These are phyloP conservation scores for Caerostris extrusa DNA, from an alignment of 1,140 invertebrate genomes.

Conservation along the genomic window DNA sequence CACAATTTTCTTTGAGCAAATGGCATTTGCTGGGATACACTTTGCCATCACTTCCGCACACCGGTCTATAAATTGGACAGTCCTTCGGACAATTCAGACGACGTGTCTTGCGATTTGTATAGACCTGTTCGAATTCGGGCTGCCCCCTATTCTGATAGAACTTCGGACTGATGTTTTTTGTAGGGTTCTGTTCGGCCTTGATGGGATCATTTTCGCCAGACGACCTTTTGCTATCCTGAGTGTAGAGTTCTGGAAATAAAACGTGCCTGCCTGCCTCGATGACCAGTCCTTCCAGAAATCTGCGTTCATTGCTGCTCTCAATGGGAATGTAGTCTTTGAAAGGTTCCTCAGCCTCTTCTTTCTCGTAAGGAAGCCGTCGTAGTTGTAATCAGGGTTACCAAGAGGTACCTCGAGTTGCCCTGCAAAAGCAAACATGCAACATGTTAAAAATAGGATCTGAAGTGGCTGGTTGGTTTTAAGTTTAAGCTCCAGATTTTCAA, in stretches of 20 bases:
- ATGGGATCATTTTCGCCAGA: neutral
- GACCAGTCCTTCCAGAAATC: conserved; percentile 50
- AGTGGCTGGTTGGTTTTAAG: neutral
- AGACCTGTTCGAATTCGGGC: conserved; percentile 47
- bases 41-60: conserved; percentile 92
- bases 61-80: conserved; percentile 85
- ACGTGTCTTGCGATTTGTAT: conserved; percentile 1
- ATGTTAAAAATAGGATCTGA: neutral
- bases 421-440: neutral
- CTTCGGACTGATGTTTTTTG: neutral
- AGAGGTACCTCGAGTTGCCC: conserved; percentile 1
- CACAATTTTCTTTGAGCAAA: conserved; percentile 79
- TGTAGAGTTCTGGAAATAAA: conserved; percentile 62
- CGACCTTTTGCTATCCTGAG: neutral
- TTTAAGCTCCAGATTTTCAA: too few species aligned
- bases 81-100: conserved; percentile 68
- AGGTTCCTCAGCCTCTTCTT: neutral
- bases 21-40: conserved; percentile 89
- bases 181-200: neutral
- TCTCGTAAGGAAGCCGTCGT: neutral
- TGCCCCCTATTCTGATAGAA: conserved; percentile 34
- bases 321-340: conserved; percentile 30
- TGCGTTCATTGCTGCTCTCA: neutral
- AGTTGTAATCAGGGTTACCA: neutral
- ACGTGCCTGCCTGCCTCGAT: conserved; percentile 59